Conservation (phyloP, 2,888 invertebrate genomes). For the Nymphalis polychloros region DNA sequence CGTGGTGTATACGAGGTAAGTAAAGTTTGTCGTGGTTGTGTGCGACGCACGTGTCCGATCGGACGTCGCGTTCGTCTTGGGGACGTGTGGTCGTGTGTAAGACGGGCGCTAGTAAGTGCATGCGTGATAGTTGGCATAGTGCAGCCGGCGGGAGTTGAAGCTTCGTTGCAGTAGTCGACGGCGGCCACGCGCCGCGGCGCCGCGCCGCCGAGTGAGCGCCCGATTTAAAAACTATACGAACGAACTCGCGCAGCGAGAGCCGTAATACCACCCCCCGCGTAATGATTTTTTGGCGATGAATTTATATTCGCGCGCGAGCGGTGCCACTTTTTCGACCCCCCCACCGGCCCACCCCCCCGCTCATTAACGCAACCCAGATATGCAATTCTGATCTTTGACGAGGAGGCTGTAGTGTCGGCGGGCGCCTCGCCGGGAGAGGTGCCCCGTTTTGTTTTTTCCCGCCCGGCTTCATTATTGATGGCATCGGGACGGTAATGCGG, state of each 20-base stretch:
- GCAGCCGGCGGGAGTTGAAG: slow-evolving; percentile 49
- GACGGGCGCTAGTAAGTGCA: slow-evolving; percentile 51
- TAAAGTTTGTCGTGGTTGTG: neutral
- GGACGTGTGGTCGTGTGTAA: slow-evolving; percentile 30
- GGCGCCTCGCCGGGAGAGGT: slow-evolving; percentile 79
- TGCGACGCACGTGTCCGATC: neutral
- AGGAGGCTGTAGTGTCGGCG: slow-evolving; percentile 82
- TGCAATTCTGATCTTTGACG: slow-evolving; percentile 85
- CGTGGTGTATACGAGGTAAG: slow-evolving; percentile 6
- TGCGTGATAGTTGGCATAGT: slow-evolving; percentile 59
- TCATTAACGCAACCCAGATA: slow-evolving; percentile 85
- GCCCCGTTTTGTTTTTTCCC: slow-evolving; percentile 81
- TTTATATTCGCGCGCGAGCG: slow-evolving; percentile 86
- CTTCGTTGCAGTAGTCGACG: slow-evolving; percentile 53
- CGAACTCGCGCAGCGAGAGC: slow-evolving; percentile 78
- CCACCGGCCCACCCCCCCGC: slow-evolving; percentile 72
- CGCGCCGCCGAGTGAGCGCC: slow-evolving; percentile 75
- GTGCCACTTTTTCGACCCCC: slow-evolving; percentile 82
- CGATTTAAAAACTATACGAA: slow-evolving; percentile 81
- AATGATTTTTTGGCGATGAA: slow-evolving; percentile 94
- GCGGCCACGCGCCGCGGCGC: slow-evolving; percentile 74
- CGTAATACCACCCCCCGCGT: slow-evolving; percentile 89
- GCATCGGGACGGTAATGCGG: slow-evolving; percentile 82
- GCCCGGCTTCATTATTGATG: slow-evolving; percentile 83
- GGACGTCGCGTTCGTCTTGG: slow-evolving; percentile 7